These are phyloP conservation scores for Agrotis clavis DNA, from an alignment of 2,888 invertebrate species.

Conservation along the genomic window DNA sequence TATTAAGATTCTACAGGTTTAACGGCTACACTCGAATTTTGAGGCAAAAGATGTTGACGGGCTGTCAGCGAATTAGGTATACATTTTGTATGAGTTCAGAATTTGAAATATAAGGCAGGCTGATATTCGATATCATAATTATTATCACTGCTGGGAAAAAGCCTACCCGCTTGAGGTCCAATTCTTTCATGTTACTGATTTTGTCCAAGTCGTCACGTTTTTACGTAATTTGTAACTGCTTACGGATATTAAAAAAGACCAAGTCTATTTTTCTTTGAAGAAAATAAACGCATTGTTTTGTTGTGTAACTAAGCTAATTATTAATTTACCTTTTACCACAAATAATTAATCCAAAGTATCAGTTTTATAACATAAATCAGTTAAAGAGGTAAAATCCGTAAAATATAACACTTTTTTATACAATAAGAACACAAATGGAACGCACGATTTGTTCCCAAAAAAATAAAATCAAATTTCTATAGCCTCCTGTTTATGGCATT, in stretches of 20 bases:
- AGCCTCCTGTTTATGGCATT: not conserved
- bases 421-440: not conserved
- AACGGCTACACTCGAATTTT: not conserved
- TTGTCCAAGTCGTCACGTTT: no score
- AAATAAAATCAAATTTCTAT: not conserved
- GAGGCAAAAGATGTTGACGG: not conserved
- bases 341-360: not conserved
- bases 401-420: no score
- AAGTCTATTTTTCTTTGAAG: no score
- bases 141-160: not conserved
- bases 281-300: no score
- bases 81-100: not conserved
- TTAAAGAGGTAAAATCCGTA: no score
- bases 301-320: not conserved
- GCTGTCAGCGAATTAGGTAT: not conserved
- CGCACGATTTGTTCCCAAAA: not conserved
- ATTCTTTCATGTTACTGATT: not conserved
- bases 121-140: no score
- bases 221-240: no score
- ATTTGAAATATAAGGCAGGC: not conserved
- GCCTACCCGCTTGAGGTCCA: not conserved
- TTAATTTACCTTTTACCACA: not conserved
- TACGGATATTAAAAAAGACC: no score
- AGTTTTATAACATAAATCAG: not conserved
- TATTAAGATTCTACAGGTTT: conserved; percentile 24